A percentile compares a stretch with the other conserved stretches of the same genome.
Conservation (phyloP, 2,113 vertebrate species). For the Nothocercus nigrocapillus region DNA sequence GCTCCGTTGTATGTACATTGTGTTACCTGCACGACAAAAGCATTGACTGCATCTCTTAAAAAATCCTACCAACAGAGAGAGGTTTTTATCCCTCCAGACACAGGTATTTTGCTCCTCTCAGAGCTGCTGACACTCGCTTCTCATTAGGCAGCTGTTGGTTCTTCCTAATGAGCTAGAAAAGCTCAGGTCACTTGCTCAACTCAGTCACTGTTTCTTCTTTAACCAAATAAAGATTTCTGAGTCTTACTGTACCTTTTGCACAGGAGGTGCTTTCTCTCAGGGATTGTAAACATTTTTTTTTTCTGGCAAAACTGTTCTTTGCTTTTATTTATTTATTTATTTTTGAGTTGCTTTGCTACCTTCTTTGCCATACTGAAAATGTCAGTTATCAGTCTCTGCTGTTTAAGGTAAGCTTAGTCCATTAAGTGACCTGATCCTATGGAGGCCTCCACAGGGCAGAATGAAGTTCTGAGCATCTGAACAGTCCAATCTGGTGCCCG, state of each 20-base stretch:
- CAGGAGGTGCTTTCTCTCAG: not conserved
- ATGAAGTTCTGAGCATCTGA: not conserved
- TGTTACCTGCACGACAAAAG: not conserved
- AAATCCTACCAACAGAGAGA: not conserved
- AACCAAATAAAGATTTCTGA: not conserved
- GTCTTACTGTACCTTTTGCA: not conserved
- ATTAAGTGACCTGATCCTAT: not conserved
- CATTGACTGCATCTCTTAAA: not conserved
- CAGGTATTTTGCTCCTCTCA: not conserved
- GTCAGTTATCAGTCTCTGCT: not conserved
- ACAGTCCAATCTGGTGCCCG: not conserved
- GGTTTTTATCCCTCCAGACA: not conserved
- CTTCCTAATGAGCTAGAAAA: constrained; percentile 35
- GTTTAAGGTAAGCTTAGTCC: not conserved
- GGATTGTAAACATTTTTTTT: not conserved
- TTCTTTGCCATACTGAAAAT: not conserved
- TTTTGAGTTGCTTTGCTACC: not conserved
- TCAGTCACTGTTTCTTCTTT: not conserved
- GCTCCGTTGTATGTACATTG: not conserved
- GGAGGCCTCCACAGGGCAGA: not conserved
- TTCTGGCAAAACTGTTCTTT: not conserved
- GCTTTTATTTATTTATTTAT: no score
- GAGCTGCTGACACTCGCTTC: not conserved
- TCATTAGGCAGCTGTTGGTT: constrained; percentile 24
- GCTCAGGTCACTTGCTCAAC: not conserved